phyloP scores from a whole-genome alignment of 1,140 invertebrate genomes.

The Gonioctena quinquepunctata region DNA sequence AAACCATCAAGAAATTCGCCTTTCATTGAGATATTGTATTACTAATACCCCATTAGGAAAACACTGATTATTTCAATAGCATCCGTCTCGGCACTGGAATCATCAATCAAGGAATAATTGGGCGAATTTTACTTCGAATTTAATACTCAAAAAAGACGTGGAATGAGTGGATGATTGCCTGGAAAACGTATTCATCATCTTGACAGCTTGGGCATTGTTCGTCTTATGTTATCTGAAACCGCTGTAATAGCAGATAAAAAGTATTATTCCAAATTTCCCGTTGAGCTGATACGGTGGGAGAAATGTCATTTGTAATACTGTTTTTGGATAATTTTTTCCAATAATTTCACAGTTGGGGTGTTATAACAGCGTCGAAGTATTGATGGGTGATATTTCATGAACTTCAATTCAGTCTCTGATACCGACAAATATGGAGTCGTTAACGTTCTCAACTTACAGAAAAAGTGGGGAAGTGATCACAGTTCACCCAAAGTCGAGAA shows the following conservation, averaged over 20 bases:
- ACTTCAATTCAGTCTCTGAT: too few species aligned
- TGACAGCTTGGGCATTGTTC: constrained; percentile 30
- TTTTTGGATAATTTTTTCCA: too few species aligned
- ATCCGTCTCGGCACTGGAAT: constrained; percentile 6
- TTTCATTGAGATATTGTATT: constrained; percentile 5
- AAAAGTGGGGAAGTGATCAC: too few species aligned
- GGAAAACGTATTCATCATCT: constrained; percentile 30
- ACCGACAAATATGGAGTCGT: too few species aligned
- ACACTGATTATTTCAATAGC: constrained; percentile 14
- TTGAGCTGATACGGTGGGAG: constrained; percentile 15
- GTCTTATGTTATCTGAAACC: constrained; percentile 23
- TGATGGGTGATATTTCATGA: too few species aligned
- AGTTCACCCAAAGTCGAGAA: too few species aligned
- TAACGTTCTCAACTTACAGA: too few species aligned
- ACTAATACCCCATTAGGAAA: constrained; percentile 3
- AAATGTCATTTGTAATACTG: neutral
- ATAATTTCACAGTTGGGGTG: too few species aligned
- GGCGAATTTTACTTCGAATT: constrained; percentile 32
- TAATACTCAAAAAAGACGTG: constrained; percentile 32
- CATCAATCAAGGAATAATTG: constrained; percentile 35
- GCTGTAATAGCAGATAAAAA: constrained; percentile 19
- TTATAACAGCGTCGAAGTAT: too few species aligned
- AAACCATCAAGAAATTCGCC: neutral
- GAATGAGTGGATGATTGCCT: constrained; percentile 30
- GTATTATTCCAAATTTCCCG: constrained; percentile 25